Evolutionary conservation across 2,888 invertebrate genomes (phyloP).

Genomic region (Megaustenia siamemsis): DNA sequence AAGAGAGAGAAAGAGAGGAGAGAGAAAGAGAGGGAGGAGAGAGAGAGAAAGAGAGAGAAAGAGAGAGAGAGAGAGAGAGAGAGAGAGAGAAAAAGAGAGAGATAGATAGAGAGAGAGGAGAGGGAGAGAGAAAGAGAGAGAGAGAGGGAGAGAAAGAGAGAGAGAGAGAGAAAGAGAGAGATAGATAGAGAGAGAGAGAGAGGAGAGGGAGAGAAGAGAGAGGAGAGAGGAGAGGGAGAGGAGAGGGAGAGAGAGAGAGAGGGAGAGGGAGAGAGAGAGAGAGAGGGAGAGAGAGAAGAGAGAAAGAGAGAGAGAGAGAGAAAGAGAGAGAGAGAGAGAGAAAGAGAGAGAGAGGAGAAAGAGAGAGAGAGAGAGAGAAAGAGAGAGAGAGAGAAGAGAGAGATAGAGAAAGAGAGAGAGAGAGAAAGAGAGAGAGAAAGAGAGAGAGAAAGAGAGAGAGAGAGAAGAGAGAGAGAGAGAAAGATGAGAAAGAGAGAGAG

Average conservation of each 20-base stretch:
- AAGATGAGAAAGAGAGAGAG: background rate
- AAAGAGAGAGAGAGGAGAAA: conserved; percentile 37
- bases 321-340: conserved; percentile 36
- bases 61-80: conserved; percentile 1
- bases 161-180: background rate
- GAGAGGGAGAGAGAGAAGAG: too few species aligned
- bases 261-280: conserved; percentile 25
- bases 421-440: conserved; percentile 22
- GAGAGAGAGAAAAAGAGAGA: background rate
- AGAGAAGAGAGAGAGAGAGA: conserved; percentile 3
- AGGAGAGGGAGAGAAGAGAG: background rate
- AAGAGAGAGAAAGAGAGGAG: background rate
- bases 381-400: background rate
- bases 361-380: conserved; percentile 2
- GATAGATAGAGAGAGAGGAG: too few species aligned
- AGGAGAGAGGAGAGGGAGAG: background rate
- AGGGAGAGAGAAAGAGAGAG: background rate
- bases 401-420: background rate
- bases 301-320: conserved; percentile 1
- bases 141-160: conserved; percentile 29
- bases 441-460: background rate
- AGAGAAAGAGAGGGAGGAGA: background rate
- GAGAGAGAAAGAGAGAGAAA: background rate
- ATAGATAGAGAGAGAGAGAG: too few species aligned
- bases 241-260: too few species aligned